A percentile compares a stretch with the other conserved stretches of the same genome.
Conservation (phyloP, 1,140 invertebrate species). For the Globodera rostochiensis region DNA sequence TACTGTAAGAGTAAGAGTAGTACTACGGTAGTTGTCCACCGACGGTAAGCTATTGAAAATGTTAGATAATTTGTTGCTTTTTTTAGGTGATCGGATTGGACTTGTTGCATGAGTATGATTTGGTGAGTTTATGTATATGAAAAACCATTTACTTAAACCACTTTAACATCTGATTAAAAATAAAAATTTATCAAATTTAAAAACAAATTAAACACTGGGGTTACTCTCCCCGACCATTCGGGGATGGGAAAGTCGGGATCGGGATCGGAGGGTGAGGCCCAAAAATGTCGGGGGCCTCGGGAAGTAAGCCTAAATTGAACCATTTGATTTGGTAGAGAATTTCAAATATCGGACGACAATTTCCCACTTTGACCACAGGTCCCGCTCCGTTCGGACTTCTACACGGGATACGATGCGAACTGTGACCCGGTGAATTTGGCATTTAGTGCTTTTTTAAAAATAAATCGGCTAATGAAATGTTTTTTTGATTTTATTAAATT, state of each 20-base stretch:
- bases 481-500: slow-evolving; percentile 19
- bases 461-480: background rate
- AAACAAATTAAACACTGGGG: background rate
- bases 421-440: slow-evolving; percentile 20
- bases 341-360: background rate
- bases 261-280: no score
- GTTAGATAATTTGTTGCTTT: background rate
- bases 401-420: slow-evolving; percentile 35
- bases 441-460: no score
- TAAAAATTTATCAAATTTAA: background rate
- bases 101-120: slow-evolving; percentile 50
- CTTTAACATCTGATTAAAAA: no score
- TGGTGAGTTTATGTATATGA: slow-evolving; percentile 17
- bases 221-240: background rate
- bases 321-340: background rate
- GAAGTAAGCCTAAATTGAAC: background rate
- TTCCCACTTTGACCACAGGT: slow-evolving; percentile 9
- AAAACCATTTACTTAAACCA: no score
- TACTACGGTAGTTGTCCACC: no score
- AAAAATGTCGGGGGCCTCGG: no score
- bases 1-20: background rate
- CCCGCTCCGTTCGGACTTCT: slow-evolving; percentile 53
- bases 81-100: slow-evolving; percentile 55
- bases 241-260: no score
- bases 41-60: background rate